Base-by-base conservation (phyloP, 2,113 vertebrate genomes). In the Chloropsis cyanopogon region DNA sequence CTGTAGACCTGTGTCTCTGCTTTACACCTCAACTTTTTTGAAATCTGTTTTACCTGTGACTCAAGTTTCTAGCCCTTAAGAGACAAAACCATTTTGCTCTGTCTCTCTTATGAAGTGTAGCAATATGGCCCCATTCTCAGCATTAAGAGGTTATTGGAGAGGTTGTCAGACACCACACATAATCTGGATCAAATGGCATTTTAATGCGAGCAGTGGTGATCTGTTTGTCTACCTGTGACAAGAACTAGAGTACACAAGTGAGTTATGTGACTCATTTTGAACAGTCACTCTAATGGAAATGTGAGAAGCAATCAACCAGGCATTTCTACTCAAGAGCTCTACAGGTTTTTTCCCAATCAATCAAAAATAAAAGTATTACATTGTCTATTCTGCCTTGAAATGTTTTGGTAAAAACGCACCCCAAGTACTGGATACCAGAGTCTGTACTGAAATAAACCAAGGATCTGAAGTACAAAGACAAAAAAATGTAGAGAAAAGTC, bases 21-120 rank as follows among this genome's bases (percentile, higher is more conserved):
- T 82, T 68, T 53, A 72, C 16, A 47, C 2, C 3, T 60, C 25
- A 61, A 16, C 26, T 26, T 15, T 57, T 57, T 52, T 14, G 15
- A n/a, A 69, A 56, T 37, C 54, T 14, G 2, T 65, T 54, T 24
- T 79, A 23, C 41, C 29, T 61, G 8, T 33, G 12, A 50, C 33
- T 82, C 59, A 33, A 14, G 4, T 46, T 63, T 69, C 12, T 50
- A 66, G 4, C 9, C 26, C 18, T 59, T 18, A 47, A 56, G 39
- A 18, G 52, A 24, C 8, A 59, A 63, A 77, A 41, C 0, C 0
- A 1, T 59, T 86, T 81, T 3, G 1, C 3, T 54, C 39, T 22
- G 3, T 71, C 12, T 31, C n/a, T 72, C 2, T 41, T 44, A 47
- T 7, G 49, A 69, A 72, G 10, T 26, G 42, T 10, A 71, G 10